Evolutionary conservation across 1,140 invertebrate species (phyloP).

Genomic region (Neodiprion lecontei): DNA sequence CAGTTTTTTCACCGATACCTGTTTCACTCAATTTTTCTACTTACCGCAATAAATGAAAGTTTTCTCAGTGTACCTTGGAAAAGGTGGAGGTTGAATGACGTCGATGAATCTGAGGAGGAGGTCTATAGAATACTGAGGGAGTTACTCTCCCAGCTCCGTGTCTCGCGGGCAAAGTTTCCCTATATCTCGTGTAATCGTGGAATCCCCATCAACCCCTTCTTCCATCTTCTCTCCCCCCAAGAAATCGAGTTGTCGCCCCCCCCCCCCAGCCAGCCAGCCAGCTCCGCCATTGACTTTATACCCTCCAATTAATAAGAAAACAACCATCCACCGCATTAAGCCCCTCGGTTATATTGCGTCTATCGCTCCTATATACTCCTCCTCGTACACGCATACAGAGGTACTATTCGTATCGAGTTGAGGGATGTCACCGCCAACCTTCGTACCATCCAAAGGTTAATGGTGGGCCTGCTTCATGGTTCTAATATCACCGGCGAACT

Average conservation of each 20-base stretch:
- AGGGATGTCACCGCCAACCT: neutral
- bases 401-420: neutral
- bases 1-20: too few relatives aligned
- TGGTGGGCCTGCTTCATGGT: neutral
- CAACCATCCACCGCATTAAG: neutral
- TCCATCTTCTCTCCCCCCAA: neutral
- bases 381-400: too few relatives aligned
- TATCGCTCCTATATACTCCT: too few relatives aligned
- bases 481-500: neutral
- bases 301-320: slow-evolving; percentile 1
- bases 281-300: neutral
- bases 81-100: neutral
- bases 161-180: too few relatives aligned
- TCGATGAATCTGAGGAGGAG: neutral
- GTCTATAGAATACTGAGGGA: neutral
- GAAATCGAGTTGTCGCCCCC: neutral
- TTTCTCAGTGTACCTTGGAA: too few relatives aligned
- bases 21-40: too few relatives aligned
- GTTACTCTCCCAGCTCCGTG: neutral
- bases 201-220: slow-evolving; percentile 5
- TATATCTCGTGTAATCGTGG: neutral
- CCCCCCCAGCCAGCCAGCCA: neutral
- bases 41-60: too few relatives aligned
- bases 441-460: neutral
- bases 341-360: neutral